Base-by-base conservation (phyloP, 2,888 invertebrate species). In the Drosophila vallismaia region DNA sequence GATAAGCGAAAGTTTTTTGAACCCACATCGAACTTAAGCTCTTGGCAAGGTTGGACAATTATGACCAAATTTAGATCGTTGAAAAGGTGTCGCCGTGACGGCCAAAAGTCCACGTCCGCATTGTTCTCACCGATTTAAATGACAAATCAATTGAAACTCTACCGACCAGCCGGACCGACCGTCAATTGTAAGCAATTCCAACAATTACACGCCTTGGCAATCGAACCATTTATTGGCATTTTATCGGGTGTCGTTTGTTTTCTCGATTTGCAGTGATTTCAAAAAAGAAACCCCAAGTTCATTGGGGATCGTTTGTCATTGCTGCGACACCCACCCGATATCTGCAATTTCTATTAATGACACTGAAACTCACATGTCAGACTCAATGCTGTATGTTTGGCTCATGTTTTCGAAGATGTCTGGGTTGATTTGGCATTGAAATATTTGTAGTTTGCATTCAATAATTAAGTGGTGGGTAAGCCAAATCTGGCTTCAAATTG, bases 1-100 rank as follows among this genome's bases (percentile, higher is more conserved):
- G 88, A 86, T 84, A 86, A 86, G 84, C 79, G 84, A 85, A 85
- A 88, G 88, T 88, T 84, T 81, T 60, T 80, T 88, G 84, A 85
- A 86, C 85, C 63, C 67, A 56, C 56, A 60, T 59, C 28, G 44
- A 44, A 53, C 59, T 48, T 69, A 64, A 80, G 80, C 62, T 62
- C 54, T 57, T 26, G 36, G 55, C 75, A 79, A 87, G 86, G 83
- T 63, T 79, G 80, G 63, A 56, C 70, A 62, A 75, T 67, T 48
- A 49, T 66, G 52, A 28, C 53, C 42, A 69, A 66, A 77, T 80
- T 75, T 71, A 69, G 68, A 33, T 33, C 53, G 10, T 62, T 59
- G 38, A 60, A 49, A 76, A 79, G 77, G 63, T 51, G 55, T 62
- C 66, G 19, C 49, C 29, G 51, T 42, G 72, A 68, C 53, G 74